Percentiles rank a stretch among this genome's conserved stretches.
Conservation (phyloP, 2,888 invertebrate species). For the Hydroisotoma schaefferi region DNA sequence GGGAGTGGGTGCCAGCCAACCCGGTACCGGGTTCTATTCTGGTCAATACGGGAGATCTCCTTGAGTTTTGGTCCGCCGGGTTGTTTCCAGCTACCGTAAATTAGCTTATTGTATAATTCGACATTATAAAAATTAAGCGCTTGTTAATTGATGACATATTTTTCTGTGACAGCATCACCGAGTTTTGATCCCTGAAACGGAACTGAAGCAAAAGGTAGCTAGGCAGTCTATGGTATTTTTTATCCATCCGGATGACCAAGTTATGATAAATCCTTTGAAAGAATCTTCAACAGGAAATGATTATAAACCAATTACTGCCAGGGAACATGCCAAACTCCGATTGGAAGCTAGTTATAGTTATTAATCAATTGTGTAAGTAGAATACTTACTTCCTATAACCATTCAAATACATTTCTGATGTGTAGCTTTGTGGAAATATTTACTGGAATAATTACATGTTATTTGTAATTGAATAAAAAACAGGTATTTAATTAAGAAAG, state of each 20-base stretch:
- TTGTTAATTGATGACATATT: not conserved
- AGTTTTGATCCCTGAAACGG: slow-evolving; percentile 50
- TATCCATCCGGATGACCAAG: slow-evolving; percentile 50
- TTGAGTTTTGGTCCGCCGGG: slow-evolving; percentile 68
- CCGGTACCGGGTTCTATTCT: slow-evolving; percentile 73
- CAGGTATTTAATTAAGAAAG: too few relatives aligned
- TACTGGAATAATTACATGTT: too few relatives aligned
- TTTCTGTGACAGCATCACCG: slow-evolving; percentile 42
- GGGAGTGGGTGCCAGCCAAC: slow-evolving; percentile 74
- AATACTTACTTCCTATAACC: too few relatives aligned
- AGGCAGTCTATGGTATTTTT: slow-evolving; percentile 51
- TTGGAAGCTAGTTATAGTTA: slow-evolving; percentile 22
- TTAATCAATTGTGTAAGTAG: not conserved
- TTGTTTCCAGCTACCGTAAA: slow-evolving; percentile 66
- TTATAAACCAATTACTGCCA: slow-evolving; percentile 25
- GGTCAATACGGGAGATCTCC: slow-evolving; percentile 71
- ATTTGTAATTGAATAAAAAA: too few relatives aligned
- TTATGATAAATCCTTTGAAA: slow-evolving; percentile 48
- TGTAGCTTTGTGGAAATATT: too few relatives aligned
- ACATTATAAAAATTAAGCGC: not conserved
- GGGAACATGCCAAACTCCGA: slow-evolving; percentile 32
- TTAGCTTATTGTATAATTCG: too few relatives aligned
- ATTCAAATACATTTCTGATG: too few relatives aligned
- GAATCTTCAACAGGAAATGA: not conserved
- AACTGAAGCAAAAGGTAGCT: slow-evolving; percentile 33